Evolutionary conservation across 1,140 invertebrate species (phyloP), one percentile per base, ranked within the genome.

Genomic region (Eciton burchellii): DNA sequence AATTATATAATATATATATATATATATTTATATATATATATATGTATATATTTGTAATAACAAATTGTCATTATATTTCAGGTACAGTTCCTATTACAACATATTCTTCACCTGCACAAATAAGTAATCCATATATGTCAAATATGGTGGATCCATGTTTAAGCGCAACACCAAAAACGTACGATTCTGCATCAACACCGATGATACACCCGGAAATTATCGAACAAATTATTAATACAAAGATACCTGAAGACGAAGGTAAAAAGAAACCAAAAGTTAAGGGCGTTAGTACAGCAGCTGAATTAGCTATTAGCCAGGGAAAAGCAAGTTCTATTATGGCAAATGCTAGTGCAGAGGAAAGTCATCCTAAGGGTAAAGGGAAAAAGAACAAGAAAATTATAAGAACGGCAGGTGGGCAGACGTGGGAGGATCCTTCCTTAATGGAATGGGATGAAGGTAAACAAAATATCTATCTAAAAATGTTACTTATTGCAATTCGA

Each of bases 361-460:
- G 94, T 52, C 95, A 96, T 89, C 95, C 95, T n/a, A 94, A 94
- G 77, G 95, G 95, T 0, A 96, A 96, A 86, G 95, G 95, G 86
- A 95, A 95, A 85, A 97, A 95, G 91, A 98, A 96, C 92, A 95
- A 96, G 66, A 97, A 97, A 89, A 94, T 98, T 52, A 95, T 99
- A 47, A 94, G 99, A 59, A 97, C 97, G 86, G 99, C 98, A 6
- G 99, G 98, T 49, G 98, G 98, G 3, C 96, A 97, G 87, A 96
- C 97, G 1, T 99, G 99, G 99, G 98, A 99, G 93, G 99, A 99
- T 95, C 94, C 95, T 52, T 98, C 98, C 0, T 93, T 99, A 26
- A 91, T 96, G 14, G 99, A 99, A 90, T 99, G 98, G 98, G 97
- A 98, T 70, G 96, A 97, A 91, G 96, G 96, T 74, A 43, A 19